A percentile compares a stretch with the other conserved stretches of the same genome.
These are phyloP conservation scores for Coregonus ussuriensis DNA, from an alignment of 2,797 vertebrate genomes.

Conservation along the genomic window DNA sequence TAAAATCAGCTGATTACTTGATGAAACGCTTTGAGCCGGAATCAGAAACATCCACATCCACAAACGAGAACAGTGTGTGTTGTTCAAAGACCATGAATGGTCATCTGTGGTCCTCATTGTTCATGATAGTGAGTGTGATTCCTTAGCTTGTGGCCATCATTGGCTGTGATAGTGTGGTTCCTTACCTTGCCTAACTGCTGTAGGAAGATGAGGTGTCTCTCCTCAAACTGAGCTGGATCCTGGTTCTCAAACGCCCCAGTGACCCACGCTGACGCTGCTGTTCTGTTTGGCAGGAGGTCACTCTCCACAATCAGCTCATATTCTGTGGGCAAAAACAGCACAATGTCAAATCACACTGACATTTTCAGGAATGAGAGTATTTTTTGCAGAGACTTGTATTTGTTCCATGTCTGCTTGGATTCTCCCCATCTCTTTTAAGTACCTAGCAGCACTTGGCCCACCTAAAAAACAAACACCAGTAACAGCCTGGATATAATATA, in stretches of 20 bases:
- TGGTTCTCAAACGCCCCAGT: conserved; percentile 81
- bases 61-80: neutral
- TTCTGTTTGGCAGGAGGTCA: conserved; percentile 87
- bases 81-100: neutral
- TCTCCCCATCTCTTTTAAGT: neutral
- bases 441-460: no score
- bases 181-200: conserved; percentile 95
- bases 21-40: neutral
- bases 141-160: conserved; percentile 76
- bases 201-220: conserved; percentile 94
- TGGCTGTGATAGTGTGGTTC: neutral
- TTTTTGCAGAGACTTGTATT: neutral
- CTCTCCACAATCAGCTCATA: conserved; percentile 94
- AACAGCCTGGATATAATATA: no score
- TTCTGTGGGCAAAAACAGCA: conserved; percentile 71
- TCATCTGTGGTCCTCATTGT: neutral
- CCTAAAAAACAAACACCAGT: no score
- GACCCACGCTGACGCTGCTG: conserved; percentile 80
- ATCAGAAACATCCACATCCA: neutral
- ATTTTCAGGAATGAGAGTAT: neutral
- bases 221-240: conserved; percentile 92
- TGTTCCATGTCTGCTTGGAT: conserved; percentile 10
- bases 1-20: neutral
- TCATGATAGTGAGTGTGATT: conserved; percentile 67
- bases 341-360: neutral